Percentiles rank a stretch among this genome's conserved stretches.
phyloP scores from a whole-genome alignment of 2,113 vertebrate species.

The Vimba vimba region DNA sequence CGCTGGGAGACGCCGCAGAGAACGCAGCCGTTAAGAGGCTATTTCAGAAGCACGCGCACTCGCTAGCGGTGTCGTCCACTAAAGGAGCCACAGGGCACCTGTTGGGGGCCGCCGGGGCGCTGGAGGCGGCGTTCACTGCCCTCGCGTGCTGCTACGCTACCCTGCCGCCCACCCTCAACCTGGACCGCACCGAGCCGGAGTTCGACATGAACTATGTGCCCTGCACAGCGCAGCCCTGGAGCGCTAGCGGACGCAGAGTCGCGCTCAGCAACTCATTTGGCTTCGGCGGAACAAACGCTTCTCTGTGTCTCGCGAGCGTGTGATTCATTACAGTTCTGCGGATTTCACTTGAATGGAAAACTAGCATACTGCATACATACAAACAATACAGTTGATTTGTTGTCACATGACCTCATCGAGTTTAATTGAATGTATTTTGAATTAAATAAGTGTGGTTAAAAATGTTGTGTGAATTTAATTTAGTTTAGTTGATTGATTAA shows the following conservation, averaged over 20 bases:
- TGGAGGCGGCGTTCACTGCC: conserved; percentile 90
- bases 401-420: no score
- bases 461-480: no score
- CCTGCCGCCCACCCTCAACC: conserved; percentile 92
- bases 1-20: conserved; percentile 93
- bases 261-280: conserved; percentile 96
- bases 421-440: no score
- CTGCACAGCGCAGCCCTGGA: conserved; percentile 85
- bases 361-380: no score
- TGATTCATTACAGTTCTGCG: conserved; percentile 51
- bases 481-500: no score
- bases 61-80: conserved; percentile 89
- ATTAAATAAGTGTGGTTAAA: no score
- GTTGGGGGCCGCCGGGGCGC: conserved; percentile 90
- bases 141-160: conserved; percentile 86
- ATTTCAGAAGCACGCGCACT: conserved; percentile 75
- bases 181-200: conserved; percentile 85
- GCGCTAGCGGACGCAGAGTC: conserved; percentile 72
- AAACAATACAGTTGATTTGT: no score
- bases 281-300: conserved; percentile 95
- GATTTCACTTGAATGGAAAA: neutral
- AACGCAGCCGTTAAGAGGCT: conserved; percentile 91
- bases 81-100: conserved; percentile 96
- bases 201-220: conserved; percentile 95
- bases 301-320: conserved; percentile 86